A percentile compares a stretch with the other conserved stretches of the same genome.
Evolutionary conservation across 2,797 vertebrate genomes (phyloP).

Genomic region (Hemibagrus guttatus): DNA sequence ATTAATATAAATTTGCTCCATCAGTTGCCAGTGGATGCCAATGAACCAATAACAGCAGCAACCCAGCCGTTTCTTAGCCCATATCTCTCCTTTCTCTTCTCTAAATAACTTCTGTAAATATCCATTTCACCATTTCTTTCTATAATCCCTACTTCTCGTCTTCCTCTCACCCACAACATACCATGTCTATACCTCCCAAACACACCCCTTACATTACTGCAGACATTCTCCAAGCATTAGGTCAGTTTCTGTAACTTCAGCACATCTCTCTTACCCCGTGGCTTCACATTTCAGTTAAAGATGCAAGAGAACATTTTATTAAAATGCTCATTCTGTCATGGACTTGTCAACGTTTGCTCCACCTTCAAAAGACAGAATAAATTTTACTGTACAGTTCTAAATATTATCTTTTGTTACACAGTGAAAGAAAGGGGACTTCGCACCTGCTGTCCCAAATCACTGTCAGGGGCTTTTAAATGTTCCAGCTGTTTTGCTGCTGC

Average conservation of each 20-base stretch:
- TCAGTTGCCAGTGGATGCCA: not conserved
- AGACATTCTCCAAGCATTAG: constrained; percentile 8
- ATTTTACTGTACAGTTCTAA: not conserved
- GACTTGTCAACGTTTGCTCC: not conserved
- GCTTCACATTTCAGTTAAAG: not conserved
- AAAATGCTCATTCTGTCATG: not conserved
- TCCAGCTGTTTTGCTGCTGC: constrained; percentile 3
- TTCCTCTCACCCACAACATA: not conserved
- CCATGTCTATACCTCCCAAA: not conserved
- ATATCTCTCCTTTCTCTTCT: not conserved
- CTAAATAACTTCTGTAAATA: not conserved
- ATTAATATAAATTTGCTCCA: not conserved
- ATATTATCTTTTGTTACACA: not conserved
- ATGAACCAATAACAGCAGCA: not conserved
- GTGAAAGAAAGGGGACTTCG: not conserved
- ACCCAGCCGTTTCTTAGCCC: not conserved
- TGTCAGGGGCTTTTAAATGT: not conserved
- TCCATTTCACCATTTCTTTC: not conserved
- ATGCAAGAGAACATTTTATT: not conserved
- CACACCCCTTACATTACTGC: constrained; percentile 1
- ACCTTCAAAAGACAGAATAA: not conserved
- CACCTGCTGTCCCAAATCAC: constrained; percentile 17
- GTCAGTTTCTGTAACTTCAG: not conserved
- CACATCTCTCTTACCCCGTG: not conserved
- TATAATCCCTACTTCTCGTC: not conserved